Base-by-base conservation (phyloP, 2,888 invertebrate genomes). In the Philaethria dido region DNA sequence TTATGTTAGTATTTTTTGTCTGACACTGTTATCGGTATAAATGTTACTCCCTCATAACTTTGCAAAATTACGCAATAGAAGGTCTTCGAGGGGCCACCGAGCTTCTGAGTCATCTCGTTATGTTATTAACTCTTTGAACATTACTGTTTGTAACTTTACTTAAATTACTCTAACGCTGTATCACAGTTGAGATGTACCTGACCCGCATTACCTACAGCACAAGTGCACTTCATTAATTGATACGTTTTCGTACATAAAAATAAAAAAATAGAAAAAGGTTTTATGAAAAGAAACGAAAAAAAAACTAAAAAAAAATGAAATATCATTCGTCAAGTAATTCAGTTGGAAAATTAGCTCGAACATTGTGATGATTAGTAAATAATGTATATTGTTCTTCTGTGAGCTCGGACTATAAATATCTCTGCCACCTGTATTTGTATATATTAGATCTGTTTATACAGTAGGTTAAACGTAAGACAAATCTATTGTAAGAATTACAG, bases 1-100 rank as follows among this genome's bases (percentile, higher is more conserved):
- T 73, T 64, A 69, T 66, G 65, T 47, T 65, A 63, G 64, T 44
- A 50, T 80, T 81, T 73, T 72, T 65, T 70, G 62, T 70, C 71
- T 66, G 47, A 54, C 36, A 54, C 18, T 70, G 8, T 48, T 70
- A 61, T 59, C 50, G 18, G n/a, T 52, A 42, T 29, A 36, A 39
- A 39, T 36, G 16, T 29, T 39, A 6, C 29, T 25, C n/a, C 14
- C 16, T 29, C 45, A 29, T 45, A 60, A 44, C n/a, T 45, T 29
- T 5, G 1, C 4, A 3, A 60, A 45, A 44, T 60, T 45, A 45
- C 25, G 16, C 29, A 45, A 25, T 18, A 60, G 9, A 13, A 45
- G 16, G 45, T 55, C n/a, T n/a, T n/a, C 20, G 16, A 52, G 16
- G 25, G 29, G 52, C 25, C 11, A 52, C 29, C 1, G 11, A 29